phyloP scores from a whole-genome alignment of 2,797 vertebrate species.

The Pipistrellus pipistrellus region DNA sequence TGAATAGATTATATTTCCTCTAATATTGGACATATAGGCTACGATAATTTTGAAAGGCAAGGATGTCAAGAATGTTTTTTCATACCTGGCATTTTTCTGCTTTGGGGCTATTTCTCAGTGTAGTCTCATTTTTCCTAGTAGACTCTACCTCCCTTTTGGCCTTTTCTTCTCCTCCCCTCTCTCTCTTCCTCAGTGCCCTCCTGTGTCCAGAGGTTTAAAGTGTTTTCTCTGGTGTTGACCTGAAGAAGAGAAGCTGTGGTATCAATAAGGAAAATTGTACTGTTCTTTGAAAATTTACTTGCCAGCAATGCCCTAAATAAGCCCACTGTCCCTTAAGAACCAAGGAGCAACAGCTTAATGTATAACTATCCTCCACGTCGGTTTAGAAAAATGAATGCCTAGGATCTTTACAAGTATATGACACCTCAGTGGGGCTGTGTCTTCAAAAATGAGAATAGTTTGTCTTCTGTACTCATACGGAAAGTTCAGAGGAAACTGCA shows the following conservation, averaged over 20 bases:
- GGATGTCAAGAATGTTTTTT: conserved; percentile 8
- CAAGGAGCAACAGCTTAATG: neutral
- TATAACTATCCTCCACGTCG: neutral
- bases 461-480: neutral
- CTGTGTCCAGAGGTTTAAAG: conserved; percentile 17
- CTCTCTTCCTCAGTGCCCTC: neutral
- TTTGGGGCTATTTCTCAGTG: conserved; percentile 23
- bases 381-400: conserved; percentile 23
- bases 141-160: neutral
- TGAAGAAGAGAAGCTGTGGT: neutral
- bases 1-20: conserved; percentile 19
- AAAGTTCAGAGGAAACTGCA: neutral
- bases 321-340: neutral
- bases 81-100: neutral
- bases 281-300: conserved; percentile 6
- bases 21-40: neutral
- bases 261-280: conserved; percentile 1
- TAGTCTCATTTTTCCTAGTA: neutral
- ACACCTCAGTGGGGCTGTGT: neutral
- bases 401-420: neutral
- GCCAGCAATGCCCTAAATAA: conserved; percentile 26
- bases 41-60: conserved; percentile 46
- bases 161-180: neutral
- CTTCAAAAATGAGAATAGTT: neutral
- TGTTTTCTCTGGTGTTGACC: conserved; percentile 46